Percentiles rank a stretch among this genome's conserved stretches.
These are phyloP conservation scores for Hoplodrina ambigua DNA, from an alignment of 2,888 invertebrate genomes.

Conservation along the genomic window DNA sequence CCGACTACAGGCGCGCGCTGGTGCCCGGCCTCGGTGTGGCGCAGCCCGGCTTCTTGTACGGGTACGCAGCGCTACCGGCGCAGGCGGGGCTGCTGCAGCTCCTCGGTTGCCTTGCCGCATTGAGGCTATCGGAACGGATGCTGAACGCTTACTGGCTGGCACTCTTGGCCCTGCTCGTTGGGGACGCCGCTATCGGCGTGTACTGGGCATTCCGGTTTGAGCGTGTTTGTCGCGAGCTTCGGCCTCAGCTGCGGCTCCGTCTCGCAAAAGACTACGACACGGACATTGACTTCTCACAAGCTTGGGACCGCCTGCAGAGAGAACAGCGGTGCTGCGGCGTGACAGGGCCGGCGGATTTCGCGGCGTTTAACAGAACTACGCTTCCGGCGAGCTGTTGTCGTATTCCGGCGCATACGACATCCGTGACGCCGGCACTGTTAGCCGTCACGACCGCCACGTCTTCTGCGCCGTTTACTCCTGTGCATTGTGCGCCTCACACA, in stretches of 20 bases:
- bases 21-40: slow-evolving; percentile 94
- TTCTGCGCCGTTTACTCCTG: slow-evolving; percentile 79
- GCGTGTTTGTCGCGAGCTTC: slow-evolving; percentile 93
- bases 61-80: slow-evolving; percentile 94
- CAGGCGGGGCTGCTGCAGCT: slow-evolving; percentile 93
- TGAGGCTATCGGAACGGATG: slow-evolving; percentile 94
- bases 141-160: slow-evolving; percentile 96
- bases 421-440: slow-evolving; percentile 88
- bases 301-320: slow-evolving; percentile 94
- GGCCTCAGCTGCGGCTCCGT: slow-evolving; percentile 92
- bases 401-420: slow-evolving; percentile 81
- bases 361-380: slow-evolving; percentile 83
- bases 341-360: slow-evolving; percentile 90
- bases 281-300: slow-evolving; percentile 93
- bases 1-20: slow-evolving; percentile 93
- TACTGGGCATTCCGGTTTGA: slow-evolving; percentile 96
- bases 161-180: slow-evolving; percentile 94
- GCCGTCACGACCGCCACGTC: slow-evolving; percentile 80
- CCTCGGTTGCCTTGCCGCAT: slow-evolving; percentile 95
- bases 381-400: slow-evolving; percentile 87
- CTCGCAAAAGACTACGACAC: slow-evolving; percentile 93
- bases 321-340: slow-evolving; percentile 95
- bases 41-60: slow-evolving; percentile 96
- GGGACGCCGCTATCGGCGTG: slow-evolving; percentile 95
- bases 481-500: slow-evolving; percentile 86